Percentiles rank a stretch among this genome's conserved stretches.
Conservation (phyloP, 2,113 vertebrate species). For the Phylloscopus trochilus region DNA sequence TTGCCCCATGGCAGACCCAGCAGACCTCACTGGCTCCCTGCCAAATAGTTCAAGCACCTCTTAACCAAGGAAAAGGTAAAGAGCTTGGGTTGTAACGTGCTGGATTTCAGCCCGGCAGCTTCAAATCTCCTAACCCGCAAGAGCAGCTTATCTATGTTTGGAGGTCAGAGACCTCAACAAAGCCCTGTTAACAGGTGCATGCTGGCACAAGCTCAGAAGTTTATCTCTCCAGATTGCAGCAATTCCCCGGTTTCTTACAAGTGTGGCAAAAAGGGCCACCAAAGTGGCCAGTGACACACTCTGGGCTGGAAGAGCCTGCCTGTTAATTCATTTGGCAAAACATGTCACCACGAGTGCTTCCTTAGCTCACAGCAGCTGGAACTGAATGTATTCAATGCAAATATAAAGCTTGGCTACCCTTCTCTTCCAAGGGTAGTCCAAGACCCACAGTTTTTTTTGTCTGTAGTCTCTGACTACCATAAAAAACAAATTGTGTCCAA, state of each 20-base stretch:
- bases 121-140: slow-evolving; percentile 17
- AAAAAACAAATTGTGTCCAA: not conserved
- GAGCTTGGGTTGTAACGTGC: slow-evolving; percentile 20
- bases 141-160: slow-evolving; percentile 49
- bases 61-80: slow-evolving; percentile 57
- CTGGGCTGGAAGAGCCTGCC: not conserved
- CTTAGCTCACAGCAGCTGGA: not conserved
- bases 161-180: slow-evolving; percentile 30
- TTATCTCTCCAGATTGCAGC: not conserved
- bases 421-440: not conserved
- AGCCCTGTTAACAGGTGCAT: not conserved
- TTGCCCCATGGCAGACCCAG: not conserved
- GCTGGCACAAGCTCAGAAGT: not conserved
- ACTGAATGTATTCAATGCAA: not conserved
- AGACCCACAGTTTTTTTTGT: not conserved
- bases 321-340: not conserved
- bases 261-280: not conserved
- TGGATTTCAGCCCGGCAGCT: slow-evolving; percentile 38
- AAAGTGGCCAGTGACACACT: not conserved
- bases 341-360: fast-evolving
- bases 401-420: not conserved
- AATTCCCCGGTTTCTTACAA: not conserved
- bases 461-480: not conserved
- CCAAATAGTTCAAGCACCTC: slow-evolving; percentile 67
- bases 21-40: slow-evolving; percentile 27